Percentiles rank a stretch among this genome's conserved stretches.
Evolutionary conservation across 2,888 invertebrate genomes (phyloP).

Genomic region (Eledona agricola): DNA sequence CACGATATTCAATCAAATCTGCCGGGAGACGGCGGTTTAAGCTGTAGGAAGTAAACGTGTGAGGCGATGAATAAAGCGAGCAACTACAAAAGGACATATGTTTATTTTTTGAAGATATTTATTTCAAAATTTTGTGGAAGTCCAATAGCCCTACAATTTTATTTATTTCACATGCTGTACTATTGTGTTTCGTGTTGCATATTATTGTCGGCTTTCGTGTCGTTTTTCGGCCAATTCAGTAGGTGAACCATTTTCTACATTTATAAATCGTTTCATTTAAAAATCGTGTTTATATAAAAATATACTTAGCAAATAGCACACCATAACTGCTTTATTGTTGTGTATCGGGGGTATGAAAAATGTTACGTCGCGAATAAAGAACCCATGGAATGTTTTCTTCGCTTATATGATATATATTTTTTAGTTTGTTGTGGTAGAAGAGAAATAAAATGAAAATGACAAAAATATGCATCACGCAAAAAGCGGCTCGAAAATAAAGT

Average conservation of each 20-base stretch:
- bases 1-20: constrained; percentile 17
- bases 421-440: too few species aligned
- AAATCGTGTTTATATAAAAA: constrained; percentile 58
- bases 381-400: constrained; percentile 45
- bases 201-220: constrained; percentile 38
- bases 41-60: constrained; percentile 1
- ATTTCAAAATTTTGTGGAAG: constrained; percentile 64
- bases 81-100: constrained; percentile 24
- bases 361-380: constrained; percentile 21
- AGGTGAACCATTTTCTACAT: constrained; percentile 60
- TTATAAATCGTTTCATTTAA: constrained; percentile 48
- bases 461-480: constrained; percentile 47
- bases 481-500: constrained; percentile 46
- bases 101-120: constrained; percentile 60
- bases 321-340: constrained; percentile 49
- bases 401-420: too few species aligned
- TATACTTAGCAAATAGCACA: constrained; percentile 61
- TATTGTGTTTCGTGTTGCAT: constrained; percentile 55
- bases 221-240: constrained; percentile 42
- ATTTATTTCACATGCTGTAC: constrained; percentile 59
- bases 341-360: constrained; percentile 29
- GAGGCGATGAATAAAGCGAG: constrained; percentile 14
- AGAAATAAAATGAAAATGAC: too few species aligned
- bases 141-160: constrained; percentile 64
- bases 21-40: not conserved